Percentiles rank a stretch among this genome's conserved stretches.
Conservation (phyloP, 2,888 invertebrate genomes). For the Torymus texanus region DNA sequence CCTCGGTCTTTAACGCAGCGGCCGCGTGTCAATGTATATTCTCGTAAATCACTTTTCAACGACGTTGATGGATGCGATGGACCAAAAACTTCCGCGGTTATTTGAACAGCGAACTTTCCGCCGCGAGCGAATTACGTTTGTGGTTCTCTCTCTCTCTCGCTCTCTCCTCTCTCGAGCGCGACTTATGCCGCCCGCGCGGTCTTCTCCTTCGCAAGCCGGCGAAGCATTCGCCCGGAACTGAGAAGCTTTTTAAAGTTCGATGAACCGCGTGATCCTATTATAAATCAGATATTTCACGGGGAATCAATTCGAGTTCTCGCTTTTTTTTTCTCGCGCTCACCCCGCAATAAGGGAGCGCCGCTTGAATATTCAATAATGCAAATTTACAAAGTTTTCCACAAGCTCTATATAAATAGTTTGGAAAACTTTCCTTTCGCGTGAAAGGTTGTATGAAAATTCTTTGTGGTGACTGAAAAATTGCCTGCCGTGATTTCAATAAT, state of each 20-base stretch:
- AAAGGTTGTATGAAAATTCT: too few species aligned
- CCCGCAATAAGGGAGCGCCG: conserved; percentile 10
- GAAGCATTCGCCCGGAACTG: conserved; percentile 43
- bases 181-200: conserved; percentile 18
- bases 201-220: neutral
- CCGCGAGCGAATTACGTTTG: conserved; percentile 43
- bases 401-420: conserved; percentile 3
- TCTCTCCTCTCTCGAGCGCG: neutral
- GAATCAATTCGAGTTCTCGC: conserved; percentile 49
- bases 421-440: neutral
- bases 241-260: conserved; percentile 65
- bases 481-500: too few species aligned
- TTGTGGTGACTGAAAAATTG: too few species aligned
- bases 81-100: conserved; percentile 53
- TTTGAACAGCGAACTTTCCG: conserved; percentile 46
- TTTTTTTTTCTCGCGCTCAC: conserved; percentile 39
- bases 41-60: conserved; percentile 54
- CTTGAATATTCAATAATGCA: conserved; percentile 38
- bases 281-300: conserved; percentile 64
- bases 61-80: conserved; percentile 59
- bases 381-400: neutral
- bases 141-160: conserved; percentile 28
- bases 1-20: conserved; percentile 15
- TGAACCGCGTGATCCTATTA: conserved; percentile 68
- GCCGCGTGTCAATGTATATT: conserved; percentile 27